These are phyloP conservation scores for Odiellus spinosus DNA, from an alignment of 2,888 invertebrate species.

Conservation along the genomic window DNA sequence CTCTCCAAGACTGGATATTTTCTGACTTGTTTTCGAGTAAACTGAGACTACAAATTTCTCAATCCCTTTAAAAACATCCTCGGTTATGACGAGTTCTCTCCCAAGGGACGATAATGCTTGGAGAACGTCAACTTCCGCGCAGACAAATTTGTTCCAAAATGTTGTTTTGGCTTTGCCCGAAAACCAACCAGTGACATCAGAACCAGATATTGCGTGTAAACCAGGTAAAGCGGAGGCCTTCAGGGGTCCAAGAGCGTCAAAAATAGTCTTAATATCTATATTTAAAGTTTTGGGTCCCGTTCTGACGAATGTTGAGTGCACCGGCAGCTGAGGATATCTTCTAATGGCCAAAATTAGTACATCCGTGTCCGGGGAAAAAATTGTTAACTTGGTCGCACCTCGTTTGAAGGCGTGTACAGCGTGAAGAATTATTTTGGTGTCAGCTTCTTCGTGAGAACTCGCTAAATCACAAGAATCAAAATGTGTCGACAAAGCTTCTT, in stretches of 20 bases:
- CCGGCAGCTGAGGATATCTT: too few species aligned
- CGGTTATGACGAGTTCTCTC: not conserved
- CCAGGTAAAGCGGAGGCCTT: not conserved
- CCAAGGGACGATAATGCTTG: not conserved
- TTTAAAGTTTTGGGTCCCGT: too few species aligned
- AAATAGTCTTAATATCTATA: not conserved
- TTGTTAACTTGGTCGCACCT: not conserved
- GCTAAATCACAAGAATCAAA: not conserved
- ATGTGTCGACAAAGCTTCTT: not conserved
- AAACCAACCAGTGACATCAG: slow-evolving; percentile 1
- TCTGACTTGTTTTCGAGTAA: not conserved
- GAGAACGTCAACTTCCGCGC: not conserved
- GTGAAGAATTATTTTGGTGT: not conserved
- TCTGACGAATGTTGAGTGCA: too few species aligned
- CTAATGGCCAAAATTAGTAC: too few species aligned
- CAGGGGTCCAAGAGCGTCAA: not conserved
- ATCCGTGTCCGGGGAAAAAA: too few species aligned
- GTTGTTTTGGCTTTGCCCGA: not conserved
- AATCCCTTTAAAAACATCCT: not conserved
- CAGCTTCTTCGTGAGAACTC: not conserved
- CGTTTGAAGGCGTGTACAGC: not conserved
- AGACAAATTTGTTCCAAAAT: not conserved
- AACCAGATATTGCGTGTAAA: not conserved
- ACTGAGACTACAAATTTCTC: not conserved
- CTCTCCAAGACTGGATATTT: not conserved